Evolutionary conservation across 2,888 invertebrate species (phyloP).

Genomic region (Myathropa florea): DNA sequence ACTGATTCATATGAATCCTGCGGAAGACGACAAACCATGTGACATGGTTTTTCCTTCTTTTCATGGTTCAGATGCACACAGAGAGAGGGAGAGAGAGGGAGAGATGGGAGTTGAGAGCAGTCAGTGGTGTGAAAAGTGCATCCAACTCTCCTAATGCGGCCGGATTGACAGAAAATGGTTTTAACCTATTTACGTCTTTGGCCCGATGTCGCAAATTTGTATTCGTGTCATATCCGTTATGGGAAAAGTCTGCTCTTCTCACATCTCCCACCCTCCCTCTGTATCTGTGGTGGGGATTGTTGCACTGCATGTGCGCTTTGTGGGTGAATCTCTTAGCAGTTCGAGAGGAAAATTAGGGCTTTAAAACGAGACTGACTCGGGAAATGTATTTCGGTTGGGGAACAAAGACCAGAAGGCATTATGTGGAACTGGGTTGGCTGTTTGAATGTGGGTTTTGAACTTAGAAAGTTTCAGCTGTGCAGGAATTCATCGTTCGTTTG

Average conservation of each 20-base stretch:
- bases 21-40: constrained; percentile 50
- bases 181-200: constrained; percentile 69
- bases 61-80: neutral
- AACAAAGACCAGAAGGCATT: neutral
- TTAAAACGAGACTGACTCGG: neutral
- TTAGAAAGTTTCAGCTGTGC: neutral
- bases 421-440: neutral
- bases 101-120: neutral
- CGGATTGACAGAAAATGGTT: constrained; percentile 70
- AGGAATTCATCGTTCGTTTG: no score
- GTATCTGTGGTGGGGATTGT: neutral
- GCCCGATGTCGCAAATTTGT: constrained; percentile 65
- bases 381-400: neutral
- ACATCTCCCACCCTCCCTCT: neutral
- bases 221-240: constrained; percentile 65
- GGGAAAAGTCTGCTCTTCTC: neutral
- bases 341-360: neutral
- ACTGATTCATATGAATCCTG: neutral
- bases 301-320: neutral
- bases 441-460: neutral
- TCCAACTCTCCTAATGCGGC: constrained; percentile 48
- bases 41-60: constrained; percentile 21
- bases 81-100: neutral
- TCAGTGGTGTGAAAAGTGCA: constrained; percentile 55
- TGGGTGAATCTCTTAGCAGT: neutral